Conservation (phyloP, 2,797 vertebrate species). For the Ptychobarbus kaznakovi region DNA sequence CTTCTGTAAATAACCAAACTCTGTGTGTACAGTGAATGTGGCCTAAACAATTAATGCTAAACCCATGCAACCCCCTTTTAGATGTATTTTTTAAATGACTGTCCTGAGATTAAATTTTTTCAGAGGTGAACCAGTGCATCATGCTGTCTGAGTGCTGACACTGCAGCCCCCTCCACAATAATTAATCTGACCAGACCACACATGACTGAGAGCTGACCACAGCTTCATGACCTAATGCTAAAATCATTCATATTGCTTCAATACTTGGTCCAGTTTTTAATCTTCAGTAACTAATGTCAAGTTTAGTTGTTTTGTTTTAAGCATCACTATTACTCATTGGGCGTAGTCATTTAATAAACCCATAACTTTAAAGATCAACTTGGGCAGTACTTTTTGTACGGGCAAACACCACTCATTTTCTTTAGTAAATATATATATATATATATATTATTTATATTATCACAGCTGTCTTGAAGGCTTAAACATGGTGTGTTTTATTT, state of each 20-base stretch:
- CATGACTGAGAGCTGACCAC: background rate
- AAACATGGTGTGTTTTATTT: background rate
- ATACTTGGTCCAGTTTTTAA: background rate
- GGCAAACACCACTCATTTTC: background rate
- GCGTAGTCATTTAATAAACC: background rate
- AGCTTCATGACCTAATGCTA: background rate
- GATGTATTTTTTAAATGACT: background rate
- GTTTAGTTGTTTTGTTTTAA: background rate
- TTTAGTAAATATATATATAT: background rate
- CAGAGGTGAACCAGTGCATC: constrained; percentile 68
- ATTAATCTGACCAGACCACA: constrained; percentile 64
- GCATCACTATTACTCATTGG: background rate
- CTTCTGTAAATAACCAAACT: background rate
- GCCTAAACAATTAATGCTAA: background rate
- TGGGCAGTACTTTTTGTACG: background rate
- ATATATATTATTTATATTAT: background rate
- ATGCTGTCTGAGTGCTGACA: constrained; percentile 63
- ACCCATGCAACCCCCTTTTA: too few relatives aligned
- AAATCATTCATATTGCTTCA: background rate
- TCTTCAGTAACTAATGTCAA: background rate
- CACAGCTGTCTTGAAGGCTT: background rate
- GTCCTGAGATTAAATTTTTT: constrained; percentile 17
- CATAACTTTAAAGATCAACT: background rate
- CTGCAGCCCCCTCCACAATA: constrained; percentile 63
- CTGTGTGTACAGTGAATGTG: background rate